Evolutionary conservation across 2,888 invertebrate genomes (phyloP), one percentile per base, ranked within the genome.

Genomic region (Calliphora vomitoria): DNA sequence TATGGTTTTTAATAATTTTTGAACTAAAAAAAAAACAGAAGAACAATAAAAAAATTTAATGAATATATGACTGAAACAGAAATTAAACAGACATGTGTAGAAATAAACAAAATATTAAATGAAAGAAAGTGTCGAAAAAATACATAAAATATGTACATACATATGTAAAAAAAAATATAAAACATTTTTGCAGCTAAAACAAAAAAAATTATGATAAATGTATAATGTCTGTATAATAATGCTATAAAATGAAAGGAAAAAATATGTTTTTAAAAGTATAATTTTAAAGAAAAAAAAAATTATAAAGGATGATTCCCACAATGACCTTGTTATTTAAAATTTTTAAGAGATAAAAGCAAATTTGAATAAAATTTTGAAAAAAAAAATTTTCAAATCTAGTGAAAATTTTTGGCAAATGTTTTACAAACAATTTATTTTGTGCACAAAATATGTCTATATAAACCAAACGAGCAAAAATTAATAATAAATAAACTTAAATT

Each of bases 71-170:
- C 20, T 75, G n/a, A 58, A 81, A 15, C 8, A 44, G 31, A 68
- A n/a, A 69, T 55, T 71, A 55, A 64, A 64, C 64, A 62, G 69
- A 55, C 62, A 15, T 60, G 4, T 53, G 41, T 60, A 60, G 35
- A 60, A 60, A 60, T 60, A 60, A 60, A 38, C n/a, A 53, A 60
- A 83, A 80, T n/a, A 72, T 71, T 50, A 68, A 69, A 68, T 50
- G n/a, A 76, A 38, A 20, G 69, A 82, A 85, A 78, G 64, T 80
- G 58, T 81, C 69, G 62, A 80, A 79, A n/a, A 83, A 53, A 41
- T 6, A 44, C 11, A 55, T 55, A 13, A 60, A 60, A 60, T 53
- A 25, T 53, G 4, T 53, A 53, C 18, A 5, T 55, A 20, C 20
- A 8, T 44, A 11, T 44, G 11, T 10, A n/a, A n/a, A n/a, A n/a